phyloP scores from a whole-genome alignment of 2,797 vertebrate species.

The Sebastes glaucus region DNA sequence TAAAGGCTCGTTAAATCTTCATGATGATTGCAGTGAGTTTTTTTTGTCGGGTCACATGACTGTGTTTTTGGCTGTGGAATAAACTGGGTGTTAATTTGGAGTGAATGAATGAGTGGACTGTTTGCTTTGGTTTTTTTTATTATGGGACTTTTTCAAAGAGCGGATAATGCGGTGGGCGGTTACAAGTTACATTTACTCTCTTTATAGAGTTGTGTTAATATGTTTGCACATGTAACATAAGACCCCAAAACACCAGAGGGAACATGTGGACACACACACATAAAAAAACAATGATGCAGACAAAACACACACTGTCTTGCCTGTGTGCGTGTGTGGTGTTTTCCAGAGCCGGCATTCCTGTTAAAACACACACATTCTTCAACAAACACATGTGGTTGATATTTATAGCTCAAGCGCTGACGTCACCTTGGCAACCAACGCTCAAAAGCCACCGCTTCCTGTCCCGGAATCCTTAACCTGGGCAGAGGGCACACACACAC shows the following conservation, averaged over 20 bases:
- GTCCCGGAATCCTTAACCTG: slow-evolving; percentile 25
- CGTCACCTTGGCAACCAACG: slow-evolving; percentile 43
- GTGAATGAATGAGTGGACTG: slow-evolving; percentile 26
- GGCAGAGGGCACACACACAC: not conserved
- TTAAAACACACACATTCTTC: slow-evolving; percentile 63
- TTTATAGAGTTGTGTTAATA: not conserved
- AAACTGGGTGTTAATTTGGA: not conserved
- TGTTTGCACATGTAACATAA: not conserved
- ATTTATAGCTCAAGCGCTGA: slow-evolving; percentile 68
- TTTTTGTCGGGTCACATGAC: not conserved
- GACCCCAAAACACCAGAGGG: not conserved
- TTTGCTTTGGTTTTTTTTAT: slow-evolving; percentile 10
- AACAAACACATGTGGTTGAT: slow-evolving; percentile 48
- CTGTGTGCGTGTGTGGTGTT: not conserved
- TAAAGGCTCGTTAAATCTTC: slow-evolving; percentile 1
- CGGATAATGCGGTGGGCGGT: not conserved
- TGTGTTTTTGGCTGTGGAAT: not conserved
- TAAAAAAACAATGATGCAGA: slow-evolving; percentile 1
- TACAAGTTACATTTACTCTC: not conserved
- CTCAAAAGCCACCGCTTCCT: slow-evolving; percentile 38
- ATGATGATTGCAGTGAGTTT: not conserved
- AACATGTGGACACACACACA: not conserved
- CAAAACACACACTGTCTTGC: not conserved
- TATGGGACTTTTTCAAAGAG: not conserved
- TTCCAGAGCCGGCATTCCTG: slow-evolving; percentile 12